phyloP scores from a whole-genome alignment of 2,888 invertebrate species.

The Brachycybe producta region DNA sequence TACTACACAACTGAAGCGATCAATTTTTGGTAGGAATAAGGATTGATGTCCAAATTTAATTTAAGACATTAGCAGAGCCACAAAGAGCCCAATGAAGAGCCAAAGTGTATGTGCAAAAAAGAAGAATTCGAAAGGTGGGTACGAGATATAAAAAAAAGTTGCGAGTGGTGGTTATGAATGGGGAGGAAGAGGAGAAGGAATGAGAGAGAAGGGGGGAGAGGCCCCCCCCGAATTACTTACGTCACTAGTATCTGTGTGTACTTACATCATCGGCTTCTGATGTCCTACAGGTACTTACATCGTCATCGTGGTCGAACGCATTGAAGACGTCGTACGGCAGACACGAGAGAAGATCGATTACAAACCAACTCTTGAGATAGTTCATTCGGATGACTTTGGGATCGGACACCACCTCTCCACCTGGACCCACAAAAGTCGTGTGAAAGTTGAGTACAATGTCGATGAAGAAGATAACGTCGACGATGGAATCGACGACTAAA shows the following conservation, averaged over 20 bases:
- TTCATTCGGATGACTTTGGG: slow-evolving; percentile 97
- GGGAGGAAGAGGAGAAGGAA: background rate
- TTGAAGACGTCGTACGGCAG: slow-evolving; percentile 99
- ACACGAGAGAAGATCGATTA: slow-evolving; percentile 96
- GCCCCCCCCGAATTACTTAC: no score
- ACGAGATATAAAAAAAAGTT: background rate
- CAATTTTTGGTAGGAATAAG: no score
- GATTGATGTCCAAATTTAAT: no score
- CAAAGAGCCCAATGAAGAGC: no score
- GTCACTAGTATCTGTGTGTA: slow-evolving; percentile 14
- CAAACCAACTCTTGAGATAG: slow-evolving; percentile 98
- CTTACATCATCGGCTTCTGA: slow-evolving; percentile 19
- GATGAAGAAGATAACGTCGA: slow-evolving; percentile 99
- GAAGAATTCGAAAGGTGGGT: no score
- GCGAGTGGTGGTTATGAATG: background rate
- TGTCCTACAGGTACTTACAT: slow-evolving; percentile 25
- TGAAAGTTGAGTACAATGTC: slow-evolving; percentile 99
- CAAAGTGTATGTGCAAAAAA: no score
- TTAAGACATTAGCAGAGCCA: no score
- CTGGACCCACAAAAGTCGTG: slow-evolving; percentile 94
- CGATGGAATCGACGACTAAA: slow-evolving; percentile 89
- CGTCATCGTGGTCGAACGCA: slow-evolving; percentile 98
- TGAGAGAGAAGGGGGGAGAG: background rate
- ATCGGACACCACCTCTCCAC: slow-evolving; percentile 80
- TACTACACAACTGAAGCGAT: no score